Base-by-base conservation (phyloP, 2,888 invertebrate genomes). In the Apamea sordens region DNA sequence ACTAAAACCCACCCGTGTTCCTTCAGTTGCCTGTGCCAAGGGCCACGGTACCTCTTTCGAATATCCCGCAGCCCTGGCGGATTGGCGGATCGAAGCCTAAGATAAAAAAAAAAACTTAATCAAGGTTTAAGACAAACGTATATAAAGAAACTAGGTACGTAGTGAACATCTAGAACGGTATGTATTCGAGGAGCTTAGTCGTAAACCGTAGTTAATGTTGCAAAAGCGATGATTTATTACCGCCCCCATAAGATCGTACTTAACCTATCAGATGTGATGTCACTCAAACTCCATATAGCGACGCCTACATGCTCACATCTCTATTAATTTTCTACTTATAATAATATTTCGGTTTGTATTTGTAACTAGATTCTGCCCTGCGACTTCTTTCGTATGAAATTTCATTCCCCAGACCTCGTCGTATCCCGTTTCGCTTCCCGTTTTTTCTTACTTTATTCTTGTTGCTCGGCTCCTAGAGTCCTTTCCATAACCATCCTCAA, bases 141-240 rank as follows among this genome's bases (percentile, higher is more conserved):
- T 6, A 13, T 18, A 24, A 53, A 56, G 11, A 24, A 56, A 13
- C 21, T 64, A n/a, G n/a, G n/a, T n/a, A 56, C 0, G 41, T 15
- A 76, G 41, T 41, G 32, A 77, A 77, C 69, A 59, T 80, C 47
- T 83, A 47, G 56, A 69, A n/a, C 56, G 21, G 53, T 61, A 68
- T 59, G 59, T 47, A 63, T 69, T 41, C 2, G 3, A 68, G 28
- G 24, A 28, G 77, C 53, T 82, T 72, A 74, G 59, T 50, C 59
- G 53, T 50, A 56, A 50, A 67, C 70, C 61, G 50, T 86, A 76
- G 72, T 67, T 32, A 84, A 84, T 87, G 74, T 84, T 59, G 56
- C 83, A 83, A 83, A 83, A 83, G n/a, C 72, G 72, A 85, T 87
- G 85, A 85, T 85, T 87, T 87, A 85, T 85, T 73, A 77, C 85